Evolutionary conservation across 1,140 invertebrate species (phyloP).

Genomic region (Metaphire vulgaris): DNA sequence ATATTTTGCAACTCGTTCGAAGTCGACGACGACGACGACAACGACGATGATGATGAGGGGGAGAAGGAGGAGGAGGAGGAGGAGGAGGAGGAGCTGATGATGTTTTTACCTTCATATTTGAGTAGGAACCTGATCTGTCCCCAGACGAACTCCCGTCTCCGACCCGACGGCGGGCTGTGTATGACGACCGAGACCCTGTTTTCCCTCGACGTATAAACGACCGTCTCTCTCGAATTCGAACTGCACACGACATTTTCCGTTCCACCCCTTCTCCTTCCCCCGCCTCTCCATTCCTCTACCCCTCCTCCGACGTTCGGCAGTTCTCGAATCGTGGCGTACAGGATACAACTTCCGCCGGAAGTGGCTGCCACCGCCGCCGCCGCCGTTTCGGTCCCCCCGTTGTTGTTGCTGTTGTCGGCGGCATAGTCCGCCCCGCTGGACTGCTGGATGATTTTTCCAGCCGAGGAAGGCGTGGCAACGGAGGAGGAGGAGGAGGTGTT

Average conservation of each 20-base stretch:
- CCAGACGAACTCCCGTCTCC: not conserved
- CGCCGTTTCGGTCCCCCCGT: too few relatives aligned
- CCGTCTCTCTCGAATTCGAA: not conserved
- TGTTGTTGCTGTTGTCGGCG: not conserved
- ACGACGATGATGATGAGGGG: conserved; percentile 57
- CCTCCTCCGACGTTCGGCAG: not conserved
- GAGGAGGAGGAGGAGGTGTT: not conserved
- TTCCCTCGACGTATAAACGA: not conserved
- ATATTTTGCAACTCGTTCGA: too few relatives aligned
- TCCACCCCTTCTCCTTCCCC: too few relatives aligned
- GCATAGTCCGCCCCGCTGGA: too few relatives aligned
- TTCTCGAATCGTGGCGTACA: not conserved
- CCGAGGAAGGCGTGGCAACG: too few relatives aligned
- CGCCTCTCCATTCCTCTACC: too few relatives aligned
- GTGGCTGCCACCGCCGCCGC: not conserved
- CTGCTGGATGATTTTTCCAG: too few relatives aligned
- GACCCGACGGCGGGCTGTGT: not conserved
- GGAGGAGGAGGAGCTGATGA: conserved; percentile 56
- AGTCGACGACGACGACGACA: conserved; percentile 65
- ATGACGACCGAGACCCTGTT: not conserved
- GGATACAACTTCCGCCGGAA: not conserved
- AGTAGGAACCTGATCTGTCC: not conserved
- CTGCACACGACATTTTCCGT: not conserved
- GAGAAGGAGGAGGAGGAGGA: conserved; percentile 58
- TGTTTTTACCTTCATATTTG: not conserved